phyloP scores from a whole-genome alignment of 2,888 invertebrate genomes.

The Drosophila greeni region DNA sequence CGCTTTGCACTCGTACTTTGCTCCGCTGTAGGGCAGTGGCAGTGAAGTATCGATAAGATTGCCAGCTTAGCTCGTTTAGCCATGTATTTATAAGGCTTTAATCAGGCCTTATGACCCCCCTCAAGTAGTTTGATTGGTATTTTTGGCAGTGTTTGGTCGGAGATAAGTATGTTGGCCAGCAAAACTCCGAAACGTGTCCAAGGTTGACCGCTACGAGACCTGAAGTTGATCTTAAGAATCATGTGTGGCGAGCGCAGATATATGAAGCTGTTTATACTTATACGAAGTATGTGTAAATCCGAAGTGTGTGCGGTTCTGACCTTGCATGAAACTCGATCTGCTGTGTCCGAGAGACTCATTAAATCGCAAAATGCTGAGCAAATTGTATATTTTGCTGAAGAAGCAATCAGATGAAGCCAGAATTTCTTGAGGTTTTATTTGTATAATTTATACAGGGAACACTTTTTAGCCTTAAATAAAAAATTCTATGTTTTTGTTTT shows the following conservation, averaged over 20 bases:
- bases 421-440: not conserved
- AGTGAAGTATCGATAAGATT: slow-evolving; percentile 60
- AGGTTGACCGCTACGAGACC: slow-evolving; percentile 19
- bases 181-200: slow-evolving; percentile 19
- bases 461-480: not conserved
- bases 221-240: slow-evolving; percentile 55
- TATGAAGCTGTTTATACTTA: slow-evolving; percentile 3
- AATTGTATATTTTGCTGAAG: slow-evolving; percentile 8
- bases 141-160: slow-evolving; percentile 23
- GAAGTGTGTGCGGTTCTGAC: slow-evolving; percentile 29
- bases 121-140: slow-evolving; percentile 28
- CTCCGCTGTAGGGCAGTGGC: slow-evolving; percentile 28
- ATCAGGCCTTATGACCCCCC: slow-evolving; percentile 37
- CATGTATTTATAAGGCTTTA: slow-evolving; percentile 27
- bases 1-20: slow-evolving; percentile 53
- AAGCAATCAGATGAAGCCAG: not conserved
- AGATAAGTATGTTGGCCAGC: slow-evolving; percentile 14
- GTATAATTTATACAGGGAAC: not conserved
- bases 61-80: slow-evolving; percentile 24
- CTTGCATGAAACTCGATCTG: slow-evolving; percentile 48
- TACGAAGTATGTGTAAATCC: slow-evolving; percentile 3
- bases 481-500: no score
- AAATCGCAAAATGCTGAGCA: slow-evolving; percentile 15
- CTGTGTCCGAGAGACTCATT: slow-evolving; percentile 15
- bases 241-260: slow-evolving; percentile 42